These are phyloP conservation scores for Catocala sponsa DNA, from an alignment of 2,888 invertebrate species.

Conservation along the genomic window DNA sequence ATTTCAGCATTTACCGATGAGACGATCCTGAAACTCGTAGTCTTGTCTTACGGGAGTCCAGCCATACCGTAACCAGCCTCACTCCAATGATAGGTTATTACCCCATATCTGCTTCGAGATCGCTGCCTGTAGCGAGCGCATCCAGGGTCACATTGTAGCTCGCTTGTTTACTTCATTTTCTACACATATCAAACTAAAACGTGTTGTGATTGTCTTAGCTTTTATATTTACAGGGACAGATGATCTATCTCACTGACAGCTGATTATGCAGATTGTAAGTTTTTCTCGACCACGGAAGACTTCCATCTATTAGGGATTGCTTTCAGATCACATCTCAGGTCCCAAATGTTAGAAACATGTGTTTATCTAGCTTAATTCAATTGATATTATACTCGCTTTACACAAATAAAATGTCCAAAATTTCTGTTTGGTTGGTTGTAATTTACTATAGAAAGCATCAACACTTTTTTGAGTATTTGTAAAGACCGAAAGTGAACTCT, in stretches of 20 bases:
- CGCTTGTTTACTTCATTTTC: slow-evolving; percentile 77
- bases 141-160: slow-evolving; percentile 77
- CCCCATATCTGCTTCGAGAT: slow-evolving; percentile 79
- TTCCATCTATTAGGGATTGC: slow-evolving; percentile 79
- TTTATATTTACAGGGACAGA: slow-evolving; percentile 88
- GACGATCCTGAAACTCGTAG: slow-evolving; percentile 63
- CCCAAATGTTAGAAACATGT: slow-evolving; percentile 66
- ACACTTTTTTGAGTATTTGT: slow-evolving; percentile 87
- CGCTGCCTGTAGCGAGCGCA: slow-evolving; percentile 64
- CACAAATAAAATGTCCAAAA: slow-evolving; percentile 83
- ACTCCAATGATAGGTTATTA: slow-evolving; percentile 85
- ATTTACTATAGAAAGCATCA: slow-evolving; percentile 88
- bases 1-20: slow-evolving; percentile 68
- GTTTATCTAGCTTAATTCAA: slow-evolving; percentile 73
- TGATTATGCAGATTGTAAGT: slow-evolving; percentile 88
- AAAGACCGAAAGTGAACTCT: slow-evolving; percentile 71
- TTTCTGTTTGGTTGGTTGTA: slow-evolving; percentile 86
- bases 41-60: slow-evolving; percentile 75
- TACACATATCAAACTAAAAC: slow-evolving; percentile 69
- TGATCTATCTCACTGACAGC: slow-evolving; percentile 88
- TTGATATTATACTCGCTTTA: slow-evolving; percentile 76
- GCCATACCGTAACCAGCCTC: slow-evolving; percentile 78
- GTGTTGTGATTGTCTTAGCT: slow-evolving; percentile 85
- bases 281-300: slow-evolving; percentile 84
- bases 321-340: slow-evolving; percentile 67